Base-by-base conservation (phyloP, 1,140 invertebrate genomes). In the Nymphalis io region DNA sequence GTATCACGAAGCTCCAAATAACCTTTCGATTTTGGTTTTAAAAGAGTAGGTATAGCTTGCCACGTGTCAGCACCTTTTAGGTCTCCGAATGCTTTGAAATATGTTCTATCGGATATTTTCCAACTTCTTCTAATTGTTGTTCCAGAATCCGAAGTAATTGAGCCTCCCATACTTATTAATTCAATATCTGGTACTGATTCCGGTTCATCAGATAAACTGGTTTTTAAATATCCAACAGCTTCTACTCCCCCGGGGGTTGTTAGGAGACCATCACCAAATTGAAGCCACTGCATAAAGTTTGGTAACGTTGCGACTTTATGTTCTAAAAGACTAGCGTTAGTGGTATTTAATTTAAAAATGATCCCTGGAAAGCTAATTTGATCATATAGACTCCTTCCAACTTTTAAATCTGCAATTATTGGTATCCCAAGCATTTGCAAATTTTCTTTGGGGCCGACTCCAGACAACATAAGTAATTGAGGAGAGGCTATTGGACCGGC, bases 391-490 rank as follows among this genome's bases (percentile, higher is more conserved):
- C 93, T 95, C 76, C 94, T 91, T 2, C 96, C 96, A 2, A 96
- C 96, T 57, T 92, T 93, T 20, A 95, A 84, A 64, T 96, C 93
- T 71, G 94, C 85, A 0, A 96, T 80, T 0, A 95, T 85, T 0
- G 93, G 92, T 23, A 97, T 95, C 0, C 94, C 94, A 1, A 97
- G 82, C 48, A 94, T 93, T 55, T 94, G 84, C 0, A 98, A 83
- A 74, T 94, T 91, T 42, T 93, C 88, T 78, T 92, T 93, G n/a
- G 96, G 95, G 0, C 96, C 96, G 13, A 97, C 93, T 2, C 97
- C 97, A 1, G 95, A 96, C 0, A 97, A 87, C 94, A 97, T 96
- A 12, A 98, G 89, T 10, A 98, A 74, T 84, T 97, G 96, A 0
- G 96, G 95, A 5, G 96, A 95, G 72, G 95, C 95, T 64, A 97